A percentile compares a stretch with the other conserved stretches of the same genome.
These are phyloP conservation scores for Solenopsis fugax DNA, from an alignment of 1,140 invertebrate species.

Conservation along the genomic window DNA sequence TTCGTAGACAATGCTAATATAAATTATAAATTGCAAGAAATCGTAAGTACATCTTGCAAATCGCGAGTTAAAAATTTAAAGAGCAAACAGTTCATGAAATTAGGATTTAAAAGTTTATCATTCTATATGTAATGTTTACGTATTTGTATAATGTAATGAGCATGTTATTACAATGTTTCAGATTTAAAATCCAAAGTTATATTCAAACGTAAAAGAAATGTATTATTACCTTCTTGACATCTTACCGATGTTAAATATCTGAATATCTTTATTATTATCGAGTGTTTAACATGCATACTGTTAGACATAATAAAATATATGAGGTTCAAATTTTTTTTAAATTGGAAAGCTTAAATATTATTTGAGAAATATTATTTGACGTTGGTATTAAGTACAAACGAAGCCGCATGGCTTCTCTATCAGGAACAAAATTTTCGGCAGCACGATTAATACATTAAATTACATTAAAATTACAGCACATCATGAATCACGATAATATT, in stretches of 20 bases:
- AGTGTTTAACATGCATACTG: too few relatives aligned
- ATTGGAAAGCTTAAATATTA: too few relatives aligned
- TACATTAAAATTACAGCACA: slow-evolving; percentile 32
- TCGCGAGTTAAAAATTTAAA: neutral
- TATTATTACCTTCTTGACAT: neutral
- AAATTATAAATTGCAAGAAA: neutral
- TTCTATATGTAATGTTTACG: neutral
- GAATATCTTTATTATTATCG: too few relatives aligned
- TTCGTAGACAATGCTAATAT: neutral
- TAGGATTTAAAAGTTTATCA: neutral
- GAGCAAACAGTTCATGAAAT: neutral
- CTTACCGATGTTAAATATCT: too few relatives aligned
- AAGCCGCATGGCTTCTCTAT: neutral
- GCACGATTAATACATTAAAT: slow-evolving; percentile 42
- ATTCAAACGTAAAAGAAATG: too few relatives aligned
- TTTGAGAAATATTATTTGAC: neutral
- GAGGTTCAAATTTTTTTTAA: too few relatives aligned
- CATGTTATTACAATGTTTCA: neutral
- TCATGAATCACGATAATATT: slow-evolving; percentile 38
- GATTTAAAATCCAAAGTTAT: neutral
- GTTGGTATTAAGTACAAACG: neutral
- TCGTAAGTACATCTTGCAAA: too few relatives aligned
- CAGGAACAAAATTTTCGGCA: neutral
- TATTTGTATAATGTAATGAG: neutral
- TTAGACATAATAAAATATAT: too few relatives aligned